Conservation (phyloP, 2,113 vertebrate species). For the Chaenogobius annularis region DNA sequence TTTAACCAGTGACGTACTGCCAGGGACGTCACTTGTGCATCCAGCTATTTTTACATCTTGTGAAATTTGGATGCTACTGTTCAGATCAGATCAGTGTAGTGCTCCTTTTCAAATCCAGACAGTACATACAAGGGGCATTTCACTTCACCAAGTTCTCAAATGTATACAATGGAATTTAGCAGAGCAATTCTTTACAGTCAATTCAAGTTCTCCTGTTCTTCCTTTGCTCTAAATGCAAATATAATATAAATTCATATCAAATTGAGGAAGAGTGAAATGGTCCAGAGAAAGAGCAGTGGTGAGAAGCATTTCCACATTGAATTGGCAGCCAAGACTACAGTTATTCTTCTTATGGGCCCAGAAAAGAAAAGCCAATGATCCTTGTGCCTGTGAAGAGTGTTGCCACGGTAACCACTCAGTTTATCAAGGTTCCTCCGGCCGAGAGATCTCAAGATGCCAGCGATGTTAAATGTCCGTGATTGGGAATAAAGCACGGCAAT, state of each 20-base stretch:
- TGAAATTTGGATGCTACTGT: conserved; percentile 58
- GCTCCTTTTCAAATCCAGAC: conserved; percentile 57
- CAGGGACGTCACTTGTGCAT: conserved; percentile 5
- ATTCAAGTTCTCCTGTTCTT: neutral
- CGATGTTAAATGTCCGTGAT: conserved; percentile 25
- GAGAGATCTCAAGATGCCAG: conserved; percentile 42
- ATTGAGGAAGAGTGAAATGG: conserved; percentile 13
- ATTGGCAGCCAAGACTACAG: conserved; percentile 23
- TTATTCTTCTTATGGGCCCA: conserved; percentile 51
- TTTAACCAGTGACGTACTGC: conserved; percentile 23
- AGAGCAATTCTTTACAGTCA: neutral
- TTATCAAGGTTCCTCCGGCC: conserved; percentile 70
- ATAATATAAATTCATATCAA: neutral
- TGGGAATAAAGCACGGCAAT: conserved; percentile 1
- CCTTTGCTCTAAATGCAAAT: neutral
- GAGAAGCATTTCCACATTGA: conserved; percentile 20
- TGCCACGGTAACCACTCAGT: conserved; percentile 72
- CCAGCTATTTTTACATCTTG: conserved; percentile 59
- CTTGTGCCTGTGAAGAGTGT: conserved; percentile 62
- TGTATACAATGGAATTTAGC: too few relatives aligned
- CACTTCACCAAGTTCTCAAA: neutral
- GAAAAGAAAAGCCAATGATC: conserved; percentile 65
- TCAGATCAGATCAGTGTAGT: conserved; percentile 41
- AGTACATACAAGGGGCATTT: conserved; percentile 14
- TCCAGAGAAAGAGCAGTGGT: conserved; percentile 22